Base-by-base conservation (phyloP, 2,797 vertebrate species). In the Taenioides sp. region DNA sequence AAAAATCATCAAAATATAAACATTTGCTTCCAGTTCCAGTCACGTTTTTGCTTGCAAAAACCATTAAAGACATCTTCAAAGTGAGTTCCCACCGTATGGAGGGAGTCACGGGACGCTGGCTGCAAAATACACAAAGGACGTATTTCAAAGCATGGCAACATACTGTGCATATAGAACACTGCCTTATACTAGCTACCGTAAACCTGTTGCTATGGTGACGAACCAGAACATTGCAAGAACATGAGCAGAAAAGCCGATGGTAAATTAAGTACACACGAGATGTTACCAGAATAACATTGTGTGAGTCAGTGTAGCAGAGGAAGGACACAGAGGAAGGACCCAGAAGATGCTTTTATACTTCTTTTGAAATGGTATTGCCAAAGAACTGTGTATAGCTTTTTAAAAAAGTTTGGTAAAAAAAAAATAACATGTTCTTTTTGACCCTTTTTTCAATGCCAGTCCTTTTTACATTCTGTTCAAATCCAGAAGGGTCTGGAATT, bases 1-100 rank as follows among this genome's bases (percentile, higher is more conserved):
- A 54, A 80, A 86, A 82, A 78, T 72, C 73, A 76, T 87, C 78
- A 74, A 70, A 82, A 82, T 86, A 72, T 83, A 81, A 89, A 88
- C 84, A 76, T 78, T 64, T 73, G 57, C 63, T 78, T 83, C 62
- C 63, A 1, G 52, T 70, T 70, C 74, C 71, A 73, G 65, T 40
- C 63, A 75, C 82, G 85, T 57, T 0, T 10, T 40, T 28, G 61
- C 67, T 78, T 75, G 73, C 70, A 69, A 81, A 43, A 84, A 63
- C 75, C 72, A 74, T 81, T 80, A 81, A 80, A 84, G 81, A 28
- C 27, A 71, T 81, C 79, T 84, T 86, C 76, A 87, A 77, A 88
- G 84, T 66, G 37, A 52, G 47, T 65, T 71, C 65, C 66, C 70
- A 70, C 68, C 50, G 59, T 67, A 69, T 77, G 78, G 69, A 70